Evolutionary conservation across 1,140 invertebrate species (phyloP).

Genomic region (Cardiocondyla obscurior): DNA sequence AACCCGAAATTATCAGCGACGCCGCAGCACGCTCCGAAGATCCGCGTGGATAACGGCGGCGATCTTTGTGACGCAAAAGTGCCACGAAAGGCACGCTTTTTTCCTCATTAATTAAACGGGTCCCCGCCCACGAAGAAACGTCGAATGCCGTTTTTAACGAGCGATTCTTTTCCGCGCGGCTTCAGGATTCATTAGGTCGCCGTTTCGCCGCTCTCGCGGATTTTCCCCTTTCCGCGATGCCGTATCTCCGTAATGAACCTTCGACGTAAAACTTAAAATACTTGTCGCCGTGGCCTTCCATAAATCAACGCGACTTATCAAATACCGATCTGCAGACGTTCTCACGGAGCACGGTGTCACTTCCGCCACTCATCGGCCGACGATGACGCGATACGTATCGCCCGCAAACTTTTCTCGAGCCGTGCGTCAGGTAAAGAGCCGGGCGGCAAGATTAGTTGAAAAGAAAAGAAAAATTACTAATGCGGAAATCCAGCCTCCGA

Average conservation of each 20-base stretch:
- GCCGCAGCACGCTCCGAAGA: neutral
- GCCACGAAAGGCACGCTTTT: neutral
- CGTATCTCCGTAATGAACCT: no score
- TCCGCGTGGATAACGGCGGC: neutral
- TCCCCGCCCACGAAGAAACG: neutral
- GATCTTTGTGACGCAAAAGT: conserved; percentile 4
- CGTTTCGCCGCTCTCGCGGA: conserved; percentile 5
- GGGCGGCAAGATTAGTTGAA: neutral
- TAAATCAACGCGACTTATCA: conserved; percentile 62
- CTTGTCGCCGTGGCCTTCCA: conserved; percentile 58
- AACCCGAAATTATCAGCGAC: neutral
- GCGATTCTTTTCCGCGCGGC: neutral
- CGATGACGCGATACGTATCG: conserved; percentile 10
- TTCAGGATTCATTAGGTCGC: conserved; percentile 17
- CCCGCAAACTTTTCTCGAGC: neutral
- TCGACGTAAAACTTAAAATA: conserved; percentile 40
- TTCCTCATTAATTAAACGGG: conserved; percentile 42
- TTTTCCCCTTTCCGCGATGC: conserved; percentile 4
- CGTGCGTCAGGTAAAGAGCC: neutral
- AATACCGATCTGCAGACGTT: conserved; percentile 62
- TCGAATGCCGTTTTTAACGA: conserved; percentile 4
- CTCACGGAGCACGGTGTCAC: neutral
- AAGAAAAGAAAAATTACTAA: conserved; percentile 31
- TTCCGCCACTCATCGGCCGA: no score
- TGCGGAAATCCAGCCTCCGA: conserved; percentile 46